These are phyloP conservation scores for Miichthys miiuy DNA, from an alignment of 2,797 vertebrate species.

Conservation along the genomic window DNA sequence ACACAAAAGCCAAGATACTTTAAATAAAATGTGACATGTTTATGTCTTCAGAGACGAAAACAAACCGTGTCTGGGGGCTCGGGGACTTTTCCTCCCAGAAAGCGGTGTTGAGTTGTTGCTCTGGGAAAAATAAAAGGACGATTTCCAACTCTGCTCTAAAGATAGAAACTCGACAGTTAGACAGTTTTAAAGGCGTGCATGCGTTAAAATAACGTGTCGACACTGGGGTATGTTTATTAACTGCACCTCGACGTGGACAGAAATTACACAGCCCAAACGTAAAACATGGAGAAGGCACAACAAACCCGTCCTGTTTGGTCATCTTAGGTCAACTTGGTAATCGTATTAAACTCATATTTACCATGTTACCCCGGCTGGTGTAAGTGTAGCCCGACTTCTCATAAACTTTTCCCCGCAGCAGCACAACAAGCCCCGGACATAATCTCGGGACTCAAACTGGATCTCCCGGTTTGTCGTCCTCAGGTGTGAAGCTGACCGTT, in stretches of 20 bases:
- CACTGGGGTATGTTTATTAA: background rate
- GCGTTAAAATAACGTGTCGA: background rate
- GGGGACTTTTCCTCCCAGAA: background rate
- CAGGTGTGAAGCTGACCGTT: slow-evolving; percentile 18
- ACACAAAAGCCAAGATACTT: background rate
- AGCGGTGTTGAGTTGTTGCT: background rate
- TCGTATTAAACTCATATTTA: slow-evolving; percentile 65
- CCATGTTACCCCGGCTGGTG: slow-evolving; percentile 73
- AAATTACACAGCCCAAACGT: background rate
- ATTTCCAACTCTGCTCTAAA: background rate
- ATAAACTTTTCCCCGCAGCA: slow-evolving; percentile 80
- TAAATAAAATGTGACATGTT: background rate
- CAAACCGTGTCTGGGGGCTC: slow-evolving; percentile 5
- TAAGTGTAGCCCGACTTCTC: slow-evolving; percentile 62
- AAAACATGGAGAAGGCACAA: background rate
- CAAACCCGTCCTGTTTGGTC: background rate
- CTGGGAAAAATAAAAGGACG: background rate
- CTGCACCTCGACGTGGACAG: background rate
- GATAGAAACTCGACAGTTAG: background rate
- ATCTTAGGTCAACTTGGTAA: background rate
- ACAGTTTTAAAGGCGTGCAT: background rate
- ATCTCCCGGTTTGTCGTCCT: slow-evolving; percentile 16
- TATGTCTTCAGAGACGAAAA: background rate
- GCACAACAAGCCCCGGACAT: slow-evolving; percentile 70
- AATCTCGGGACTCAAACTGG: slow-evolving; percentile 56